These are phyloP conservation scores for Lepidocyrtinus sp. DNA, from an alignment of 2,888 invertebrate genomes.

Conservation along the genomic window DNA sequence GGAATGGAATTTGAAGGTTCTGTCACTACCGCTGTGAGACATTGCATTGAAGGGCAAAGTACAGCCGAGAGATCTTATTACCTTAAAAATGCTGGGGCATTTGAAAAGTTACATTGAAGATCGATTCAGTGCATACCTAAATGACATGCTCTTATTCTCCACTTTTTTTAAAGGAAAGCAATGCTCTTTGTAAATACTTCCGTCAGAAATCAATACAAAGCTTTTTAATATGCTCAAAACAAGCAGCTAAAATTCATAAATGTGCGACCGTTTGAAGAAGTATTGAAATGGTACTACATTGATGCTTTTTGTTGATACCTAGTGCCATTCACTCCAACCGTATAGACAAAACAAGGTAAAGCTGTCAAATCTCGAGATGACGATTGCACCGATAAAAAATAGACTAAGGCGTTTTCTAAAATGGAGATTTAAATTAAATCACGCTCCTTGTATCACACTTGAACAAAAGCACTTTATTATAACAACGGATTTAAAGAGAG, in stretches of 20 bases:
- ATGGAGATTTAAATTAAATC: background rate
- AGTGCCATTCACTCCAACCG: background rate
- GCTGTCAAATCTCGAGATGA: background rate
- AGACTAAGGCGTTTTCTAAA: background rate
- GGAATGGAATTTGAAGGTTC: slow-evolving; percentile 61
- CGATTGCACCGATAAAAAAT: background rate
- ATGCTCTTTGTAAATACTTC: slow-evolving; percentile 2
- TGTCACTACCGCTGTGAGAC: slow-evolving; percentile 47
- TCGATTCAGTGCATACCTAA: slow-evolving; percentile 17
- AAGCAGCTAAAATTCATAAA: slow-evolving; percentile 11
- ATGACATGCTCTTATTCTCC: slow-evolving; percentile 22
- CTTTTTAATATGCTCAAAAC: no score
- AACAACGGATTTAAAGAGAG: no score
- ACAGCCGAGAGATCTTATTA: background rate
- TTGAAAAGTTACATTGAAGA: background rate
- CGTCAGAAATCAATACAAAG: slow-evolving; percentile 7
- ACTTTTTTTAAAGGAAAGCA: background rate
- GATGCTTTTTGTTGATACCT: background rate
- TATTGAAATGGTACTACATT: background rate
- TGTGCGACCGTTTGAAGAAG: background rate
- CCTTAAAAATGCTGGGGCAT: background rate
- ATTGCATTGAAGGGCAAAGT: slow-evolving; percentile 42
- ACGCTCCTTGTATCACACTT: background rate
- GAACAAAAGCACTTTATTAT: background rate
- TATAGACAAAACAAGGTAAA: background rate